Base-by-base conservation (phyloP, 2,888 invertebrate genomes). In the Polyploca ridens region DNA sequence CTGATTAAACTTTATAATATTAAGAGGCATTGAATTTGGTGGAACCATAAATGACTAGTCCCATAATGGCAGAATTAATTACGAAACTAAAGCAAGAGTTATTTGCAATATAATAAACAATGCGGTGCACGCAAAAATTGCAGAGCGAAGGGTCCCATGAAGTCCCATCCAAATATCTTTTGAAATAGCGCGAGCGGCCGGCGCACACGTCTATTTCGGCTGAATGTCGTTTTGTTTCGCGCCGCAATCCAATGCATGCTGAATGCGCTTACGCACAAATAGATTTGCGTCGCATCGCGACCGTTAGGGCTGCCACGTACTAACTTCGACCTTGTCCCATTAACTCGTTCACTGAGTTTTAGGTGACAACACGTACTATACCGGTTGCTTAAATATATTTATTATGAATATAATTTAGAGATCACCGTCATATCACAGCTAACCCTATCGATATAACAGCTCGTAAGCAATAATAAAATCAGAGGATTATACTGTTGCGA, bases 151-250 rank as follows among this genome's bases (percentile, higher is more conserved):
- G n/a, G n/a, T n/a, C n/a, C n/a, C n/a, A n/a, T n/a, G n/a, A n/a
- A n/a, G 64, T 73, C 66, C 49, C 63, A 65, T 65, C 66, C 66
- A 19, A 27, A 61, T 60, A 64, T 60, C 57, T 63, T 66, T 61
- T 44, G 49, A 69, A 72, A 75, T 68, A 77, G 74, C 72, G 64
- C 66, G 72, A 72, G 71, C 69, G 65, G 33, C 58, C 61, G 66
- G 62, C 64, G 69, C 64, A 74, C 75, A 75, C 73, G 65, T 83
- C 85, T 87, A 87, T 87, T 88, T 86, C 77, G 70, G 78, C 78
- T 67, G 67, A 64, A 63, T 66, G 75, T 78, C 78, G 79, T 81
- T 81, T 82, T 79, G 73, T 79, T 82, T 74, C 75, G 77, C 72
- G 69, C 71, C 68, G 66, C 74, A 71, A 69, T 67, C 76, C 76